Evolutionary conservation across 2,888 invertebrate genomes (phyloP).

Genomic region (Tyria jacobaeae): DNA sequence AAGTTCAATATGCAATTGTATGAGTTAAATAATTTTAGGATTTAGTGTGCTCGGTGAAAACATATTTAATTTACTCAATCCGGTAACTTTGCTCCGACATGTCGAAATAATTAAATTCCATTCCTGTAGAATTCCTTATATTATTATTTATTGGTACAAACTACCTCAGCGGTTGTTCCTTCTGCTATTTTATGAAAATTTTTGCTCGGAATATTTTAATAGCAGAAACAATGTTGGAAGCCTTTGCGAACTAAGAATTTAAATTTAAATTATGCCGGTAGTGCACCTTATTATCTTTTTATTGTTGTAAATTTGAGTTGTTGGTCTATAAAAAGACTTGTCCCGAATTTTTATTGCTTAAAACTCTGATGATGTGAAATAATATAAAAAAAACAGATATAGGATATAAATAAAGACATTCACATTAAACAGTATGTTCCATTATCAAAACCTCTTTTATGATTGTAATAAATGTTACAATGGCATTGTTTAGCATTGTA

Average conservation of each 20-base stretch:
- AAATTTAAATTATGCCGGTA: conserved; percentile 26
- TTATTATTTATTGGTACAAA: conserved; percentile 68
- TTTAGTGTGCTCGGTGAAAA: conserved; percentile 24
- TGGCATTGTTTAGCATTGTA: too few species aligned
- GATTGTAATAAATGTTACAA: too few species aligned
- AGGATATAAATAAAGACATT: too few species aligned
- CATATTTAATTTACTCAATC: conserved; percentile 62
- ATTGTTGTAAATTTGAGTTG: neutral
- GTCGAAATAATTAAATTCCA: conserved; percentile 74
- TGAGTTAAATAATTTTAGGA: conserved; percentile 30
- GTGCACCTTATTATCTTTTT: conserved; percentile 1
- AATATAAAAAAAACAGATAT: too few species aligned
- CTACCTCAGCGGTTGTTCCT: conserved; percentile 42
- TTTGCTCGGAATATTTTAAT: conserved; percentile 58
- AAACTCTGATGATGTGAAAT: too few species aligned
- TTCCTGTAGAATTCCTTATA: conserved; percentile 61
- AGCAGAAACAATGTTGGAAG: conserved; percentile 47
- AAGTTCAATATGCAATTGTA: conserved; percentile 24
- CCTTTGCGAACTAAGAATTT: conserved; percentile 34
- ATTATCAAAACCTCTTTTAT: too few species aligned
- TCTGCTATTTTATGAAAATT: conserved; percentile 61
- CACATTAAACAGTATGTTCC: too few species aligned
- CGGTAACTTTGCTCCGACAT: conserved; percentile 45
- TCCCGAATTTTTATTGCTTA: too few species aligned
- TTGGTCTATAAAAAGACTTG: too few species aligned